Evolutionary conservation across 1,140 invertebrate genomes (phyloP), one percentile per base, ranked within the genome.

Genomic region (Stegodyphus dumicola): DNA sequence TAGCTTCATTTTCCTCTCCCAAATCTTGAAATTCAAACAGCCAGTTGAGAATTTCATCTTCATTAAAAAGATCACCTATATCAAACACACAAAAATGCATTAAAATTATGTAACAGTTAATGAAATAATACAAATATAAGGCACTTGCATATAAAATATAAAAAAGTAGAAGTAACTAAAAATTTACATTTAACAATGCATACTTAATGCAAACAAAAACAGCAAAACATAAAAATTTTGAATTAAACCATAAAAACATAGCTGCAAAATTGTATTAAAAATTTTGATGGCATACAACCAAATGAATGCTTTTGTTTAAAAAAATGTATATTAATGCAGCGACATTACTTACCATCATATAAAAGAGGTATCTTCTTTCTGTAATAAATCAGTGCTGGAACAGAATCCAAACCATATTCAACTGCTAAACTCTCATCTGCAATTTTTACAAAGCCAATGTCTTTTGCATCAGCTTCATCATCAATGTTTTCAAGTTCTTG

Each of bases 391-490:
- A 98, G 92, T 89, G 94, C 94, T 88, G 97, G 97, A 88, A 98
- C 92, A 75, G 94, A 92, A 88, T 95, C 95, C 89, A 98, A 92
- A 17, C 85, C 89, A 92, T 98, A 98, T 90, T 98, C 96, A 90
- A 97, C 95, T 80, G 96, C 95, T 84, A 98, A 92, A 89, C 94
- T 93, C 91, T 97, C 95, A 90, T 98, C 97, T 87, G 96, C 94
- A 89, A 98, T 97, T 91, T 98, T 98, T 48, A 98, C 96, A 90
- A 98, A 98, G 86, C 96, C 96, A 89, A 98, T 97, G 70, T 95
- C 96, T 85, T 98, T 92, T 90, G 97, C 95, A 91, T 97, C 96
- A n/a, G 96, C 96, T 91, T 98, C 96, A 89, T 97, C 96, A 89
- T 97, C 96, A 89, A 98, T 97, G 91, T 98, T 97, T 91, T 98